phyloP scores from a whole-genome alignment of 2,888 invertebrate genomes.

The Erebia palarica region DNA sequence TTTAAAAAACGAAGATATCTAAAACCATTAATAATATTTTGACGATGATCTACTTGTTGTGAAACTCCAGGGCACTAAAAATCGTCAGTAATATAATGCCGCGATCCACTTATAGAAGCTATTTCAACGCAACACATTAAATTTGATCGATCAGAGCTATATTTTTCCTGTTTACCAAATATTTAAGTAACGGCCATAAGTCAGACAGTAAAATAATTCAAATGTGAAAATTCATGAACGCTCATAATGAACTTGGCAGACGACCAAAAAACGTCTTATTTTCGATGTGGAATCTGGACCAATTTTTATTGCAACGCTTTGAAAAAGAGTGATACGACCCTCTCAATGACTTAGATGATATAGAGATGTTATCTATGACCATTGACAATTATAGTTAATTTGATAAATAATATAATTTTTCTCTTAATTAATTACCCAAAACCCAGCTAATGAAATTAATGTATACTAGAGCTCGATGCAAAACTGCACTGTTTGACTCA shows the following conservation, averaged over 20 bases:
- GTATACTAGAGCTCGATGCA: background rate
- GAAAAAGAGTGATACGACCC: constrained; percentile 72
- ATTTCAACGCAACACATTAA: constrained; percentile 75
- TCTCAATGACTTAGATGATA: constrained; percentile 61
- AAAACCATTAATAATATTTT: constrained; percentile 17
- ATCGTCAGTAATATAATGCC: constrained; percentile 50
- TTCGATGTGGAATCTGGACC: constrained; percentile 82
- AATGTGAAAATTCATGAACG: constrained; percentile 83
- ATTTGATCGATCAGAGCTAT: constrained; percentile 81
- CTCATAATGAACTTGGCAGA: constrained; percentile 82
- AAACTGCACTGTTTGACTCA: background rate
- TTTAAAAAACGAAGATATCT: background rate
- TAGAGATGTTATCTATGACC: constrained; percentile 20
- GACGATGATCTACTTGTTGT: constrained; percentile 19
- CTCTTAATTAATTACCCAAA: background rate
- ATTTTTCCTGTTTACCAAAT: constrained; percentile 83
- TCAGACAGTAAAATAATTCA: constrained; percentile 83
- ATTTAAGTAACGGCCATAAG: constrained; percentile 82
- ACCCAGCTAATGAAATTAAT: too few species aligned
- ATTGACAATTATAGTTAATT: background rate
- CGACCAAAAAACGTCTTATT: constrained; percentile 83
- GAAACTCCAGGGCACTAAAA: constrained; percentile 35
- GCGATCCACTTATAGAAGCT: constrained; percentile 72
- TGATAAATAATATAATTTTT: background rate
- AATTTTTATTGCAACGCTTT: constrained; percentile 80